Conservation (phyloP, 2,113 vertebrate species). For the Choloepus hoffmanni region DNA sequence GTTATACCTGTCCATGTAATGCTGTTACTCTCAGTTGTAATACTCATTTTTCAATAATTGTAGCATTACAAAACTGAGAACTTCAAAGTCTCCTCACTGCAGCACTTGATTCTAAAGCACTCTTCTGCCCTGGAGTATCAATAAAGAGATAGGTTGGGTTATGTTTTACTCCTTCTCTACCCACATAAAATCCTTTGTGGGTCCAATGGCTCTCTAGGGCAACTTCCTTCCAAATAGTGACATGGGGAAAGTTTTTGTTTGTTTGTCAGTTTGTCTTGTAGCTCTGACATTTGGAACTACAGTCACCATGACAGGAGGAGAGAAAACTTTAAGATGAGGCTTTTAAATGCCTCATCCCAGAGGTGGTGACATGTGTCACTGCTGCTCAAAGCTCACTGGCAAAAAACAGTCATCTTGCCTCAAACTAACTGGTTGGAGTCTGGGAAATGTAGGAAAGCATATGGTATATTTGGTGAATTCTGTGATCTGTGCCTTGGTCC, state of each 20-base stretch:
- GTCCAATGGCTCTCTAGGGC: not conserved
- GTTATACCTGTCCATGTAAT: not conserved
- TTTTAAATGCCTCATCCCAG: no score
- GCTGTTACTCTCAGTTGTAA: not conserved
- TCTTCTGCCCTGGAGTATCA: not conserved
- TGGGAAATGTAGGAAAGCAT: no score
- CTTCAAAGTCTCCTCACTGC: not conserved
- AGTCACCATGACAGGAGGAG: not conserved
- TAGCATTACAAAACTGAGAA: not conserved
- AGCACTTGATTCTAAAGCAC: not conserved
- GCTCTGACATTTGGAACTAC: not conserved
- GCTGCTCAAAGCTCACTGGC: no score
- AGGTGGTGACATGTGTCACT: no score
- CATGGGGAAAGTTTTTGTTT: not conserved
- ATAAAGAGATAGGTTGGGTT: not conserved
- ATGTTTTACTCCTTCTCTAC: not conserved
- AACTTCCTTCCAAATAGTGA: not conserved
- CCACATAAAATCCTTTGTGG: not conserved
- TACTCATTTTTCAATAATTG: not conserved
- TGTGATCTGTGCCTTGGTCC: no score
- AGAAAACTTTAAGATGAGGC: no score
- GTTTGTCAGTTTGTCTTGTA: not conserved
- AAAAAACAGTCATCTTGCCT: no score
- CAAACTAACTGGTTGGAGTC: no score
- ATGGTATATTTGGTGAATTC: no score